Percentiles rank a stretch among this genome's conserved stretches.
phyloP scores from a whole-genome alignment of 2,888 invertebrate species.

The Caenorhabditis becei region DNA sequence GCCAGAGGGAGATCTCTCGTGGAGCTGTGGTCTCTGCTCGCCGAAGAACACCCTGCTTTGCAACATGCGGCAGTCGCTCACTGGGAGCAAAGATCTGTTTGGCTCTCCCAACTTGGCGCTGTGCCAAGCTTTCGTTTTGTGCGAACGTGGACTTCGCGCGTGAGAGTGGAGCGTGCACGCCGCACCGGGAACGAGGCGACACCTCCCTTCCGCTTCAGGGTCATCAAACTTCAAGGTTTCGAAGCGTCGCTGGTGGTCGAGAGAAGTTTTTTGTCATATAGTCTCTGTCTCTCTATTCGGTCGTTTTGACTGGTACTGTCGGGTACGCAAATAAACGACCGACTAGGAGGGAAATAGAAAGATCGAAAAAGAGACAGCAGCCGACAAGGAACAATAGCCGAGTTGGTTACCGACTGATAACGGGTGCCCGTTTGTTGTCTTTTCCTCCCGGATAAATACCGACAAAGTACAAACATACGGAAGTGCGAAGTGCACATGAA shows the following conservation, averaged over 20 bases:
- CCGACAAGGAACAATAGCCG: conserved; percentile 15
- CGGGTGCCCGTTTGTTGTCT: conserved; percentile 23
- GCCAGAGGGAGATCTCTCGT: conserved; percentile 16
- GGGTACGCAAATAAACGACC: conserved; percentile 56
- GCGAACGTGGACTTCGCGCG: conserved; percentile 32
- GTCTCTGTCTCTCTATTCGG: conserved; percentile 39
- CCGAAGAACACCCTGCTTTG: conserved; percentile 51
- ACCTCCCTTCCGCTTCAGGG: conserved; percentile 58
- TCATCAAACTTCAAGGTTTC: conserved; percentile 60
- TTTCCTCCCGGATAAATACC: conserved; percentile 20
- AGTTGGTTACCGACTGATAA: conserved; percentile 28
- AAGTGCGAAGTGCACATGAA: conserved; percentile 31
- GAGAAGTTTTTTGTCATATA: conserved; percentile 37
- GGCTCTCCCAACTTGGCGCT: conserved; percentile 14
- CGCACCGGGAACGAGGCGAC: conserved; percentile 54
- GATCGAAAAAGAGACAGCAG: conserved; percentile 23
- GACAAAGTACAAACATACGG: conserved; percentile 51
- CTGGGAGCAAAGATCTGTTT: conserved; percentile 43
- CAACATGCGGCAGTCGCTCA: conserved; percentile 22
- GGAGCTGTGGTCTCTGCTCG: conserved; percentile 27
- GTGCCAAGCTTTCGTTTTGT: conserved; percentile 19
- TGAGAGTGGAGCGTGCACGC: conserved; percentile 17
- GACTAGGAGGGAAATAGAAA: conserved; percentile 32
- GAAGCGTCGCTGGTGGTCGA: conserved; percentile 16
- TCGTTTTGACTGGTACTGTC: conserved; percentile 62